Conservation (phyloP, 35 echinoderm and acorn worm species). For the Holothuria glaberrima region DNA sequence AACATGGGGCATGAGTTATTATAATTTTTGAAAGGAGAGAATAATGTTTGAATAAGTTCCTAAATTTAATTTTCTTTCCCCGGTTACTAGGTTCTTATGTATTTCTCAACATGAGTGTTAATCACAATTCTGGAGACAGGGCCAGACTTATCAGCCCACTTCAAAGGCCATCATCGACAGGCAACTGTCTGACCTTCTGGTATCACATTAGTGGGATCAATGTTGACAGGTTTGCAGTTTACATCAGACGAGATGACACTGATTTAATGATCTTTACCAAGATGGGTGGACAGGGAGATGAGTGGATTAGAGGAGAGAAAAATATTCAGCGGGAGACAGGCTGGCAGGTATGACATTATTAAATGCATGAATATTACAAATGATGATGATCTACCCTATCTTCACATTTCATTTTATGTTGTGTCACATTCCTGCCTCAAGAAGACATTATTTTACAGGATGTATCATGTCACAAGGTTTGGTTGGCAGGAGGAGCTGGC, state of each 20-base stretch:
- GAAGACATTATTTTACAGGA: no score
- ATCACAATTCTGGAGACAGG: slow-evolving; percentile 27
- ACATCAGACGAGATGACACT: background rate
- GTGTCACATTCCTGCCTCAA: no score
- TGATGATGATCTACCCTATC: no score
- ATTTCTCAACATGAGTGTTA: background rate
- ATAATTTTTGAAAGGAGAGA: no score
- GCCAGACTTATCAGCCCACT: slow-evolving; percentile 40
- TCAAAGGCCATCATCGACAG: background rate
- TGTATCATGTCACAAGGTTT: no score
- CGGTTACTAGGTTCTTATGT: background rate
- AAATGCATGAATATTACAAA: no score
- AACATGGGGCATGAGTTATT: no score
- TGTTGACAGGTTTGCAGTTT: slow-evolving; percentile 28
- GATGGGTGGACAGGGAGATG: slow-evolving; percentile 33
- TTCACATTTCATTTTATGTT: no score
- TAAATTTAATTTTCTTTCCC: background rate
- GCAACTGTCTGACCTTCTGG: slow-evolving; percentile 43
- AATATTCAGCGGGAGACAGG: slow-evolving; percentile 14
- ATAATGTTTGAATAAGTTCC: no score
- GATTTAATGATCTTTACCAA: slow-evolving; percentile 24
- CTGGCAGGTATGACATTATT: slow-evolving; percentile 27
- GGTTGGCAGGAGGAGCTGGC: no score
- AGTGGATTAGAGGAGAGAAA: slow-evolving; percentile 45
- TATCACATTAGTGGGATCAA: slow-evolving; percentile 54